Evolutionary conservation across 2,888 invertebrate species (phyloP).

Genomic region (Liodrosophila aerea): DNA sequence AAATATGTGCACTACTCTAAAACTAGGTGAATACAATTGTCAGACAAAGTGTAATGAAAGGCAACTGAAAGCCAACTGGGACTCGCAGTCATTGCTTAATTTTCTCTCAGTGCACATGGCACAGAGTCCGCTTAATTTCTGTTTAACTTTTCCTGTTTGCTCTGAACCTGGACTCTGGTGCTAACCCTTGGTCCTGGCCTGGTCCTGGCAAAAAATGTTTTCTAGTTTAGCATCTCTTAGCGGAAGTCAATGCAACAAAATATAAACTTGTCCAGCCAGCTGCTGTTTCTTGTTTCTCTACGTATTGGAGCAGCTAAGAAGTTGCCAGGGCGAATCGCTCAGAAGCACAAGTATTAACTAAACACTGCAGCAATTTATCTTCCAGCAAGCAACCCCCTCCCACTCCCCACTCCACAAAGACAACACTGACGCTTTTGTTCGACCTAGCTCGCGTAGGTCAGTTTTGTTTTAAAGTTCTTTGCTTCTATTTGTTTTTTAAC

Average conservation of each 20-base stretch:
- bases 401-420: constrained; percentile 6
- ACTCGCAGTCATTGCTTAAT: too few species aligned
- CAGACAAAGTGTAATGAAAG: too few species aligned
- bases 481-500: constrained; percentile 28
- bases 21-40: too few species aligned
- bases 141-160: constrained; percentile 71
- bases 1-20: too few species aligned
- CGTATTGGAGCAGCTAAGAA: constrained; percentile 39
- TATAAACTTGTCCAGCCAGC: constrained; percentile 76
- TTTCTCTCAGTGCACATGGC: constrained; percentile 53
- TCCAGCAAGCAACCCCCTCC: constrained; percentile 16
- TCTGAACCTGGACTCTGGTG: constrained; percentile 8
- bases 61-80: too few species aligned
- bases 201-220: constrained; percentile 50
- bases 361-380: constrained; percentile 78
- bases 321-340: constrained; percentile 18
- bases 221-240: constrained; percentile 73
- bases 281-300: constrained; percentile 49
- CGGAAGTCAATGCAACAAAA: constrained; percentile 79
- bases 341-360: constrained; percentile 69
- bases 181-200: constrained; percentile 25
- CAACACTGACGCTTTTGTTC: too few species aligned
- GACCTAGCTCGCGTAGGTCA: constrained; percentile 56
- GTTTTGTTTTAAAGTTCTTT: constrained; percentile 65
- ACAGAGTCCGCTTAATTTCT: constrained; percentile 61